phyloP scores from a whole-genome alignment of 2,888 invertebrate genomes.

The Pyralis farinalis region DNA sequence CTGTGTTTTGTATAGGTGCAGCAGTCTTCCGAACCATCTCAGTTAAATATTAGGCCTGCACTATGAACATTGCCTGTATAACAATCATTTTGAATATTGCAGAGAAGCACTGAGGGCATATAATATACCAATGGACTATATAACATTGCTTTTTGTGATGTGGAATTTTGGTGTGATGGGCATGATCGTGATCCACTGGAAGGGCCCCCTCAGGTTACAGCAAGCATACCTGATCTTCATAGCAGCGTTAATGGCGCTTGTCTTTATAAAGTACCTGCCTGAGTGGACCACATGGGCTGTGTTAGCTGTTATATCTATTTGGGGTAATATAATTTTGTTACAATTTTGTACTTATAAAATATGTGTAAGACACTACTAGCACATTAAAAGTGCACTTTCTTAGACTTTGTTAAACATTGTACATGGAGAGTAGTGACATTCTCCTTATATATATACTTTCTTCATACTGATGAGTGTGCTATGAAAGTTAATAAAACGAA shows the following conservation, averaged over 20 bases:
- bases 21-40: too few relatives aligned
- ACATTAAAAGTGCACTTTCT: too few relatives aligned
- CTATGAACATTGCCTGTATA: neutral
- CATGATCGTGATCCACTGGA: constrained; percentile 99
- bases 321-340: too few relatives aligned
- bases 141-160: constrained; percentile 92
- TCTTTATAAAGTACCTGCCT: constrained; percentile 99
- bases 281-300: constrained; percentile 99
- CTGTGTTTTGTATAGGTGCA: too few relatives aligned
- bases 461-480: too few relatives aligned
- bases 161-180: constrained; percentile 99
- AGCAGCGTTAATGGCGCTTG: constrained; percentile 98
- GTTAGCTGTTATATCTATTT: constrained; percentile 96
- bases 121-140: constrained; percentile 97
- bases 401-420: too few relatives aligned
- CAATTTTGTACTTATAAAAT: too few relatives aligned
- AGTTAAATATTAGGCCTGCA: too few relatives aligned
- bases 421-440: too few relatives aligned
- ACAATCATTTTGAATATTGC: constrained; percentile 20
- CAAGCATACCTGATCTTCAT: constrained; percentile 98
- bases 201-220: constrained; percentile 96
- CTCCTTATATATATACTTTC: too few relatives aligned
- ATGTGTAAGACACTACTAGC: too few relatives aligned
- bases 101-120: constrained; percentile 95
- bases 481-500: too few relatives aligned